Evolutionary conservation across 2,888 invertebrate genomes (phyloP).

Genomic region (Orthosia incerta): DNA sequence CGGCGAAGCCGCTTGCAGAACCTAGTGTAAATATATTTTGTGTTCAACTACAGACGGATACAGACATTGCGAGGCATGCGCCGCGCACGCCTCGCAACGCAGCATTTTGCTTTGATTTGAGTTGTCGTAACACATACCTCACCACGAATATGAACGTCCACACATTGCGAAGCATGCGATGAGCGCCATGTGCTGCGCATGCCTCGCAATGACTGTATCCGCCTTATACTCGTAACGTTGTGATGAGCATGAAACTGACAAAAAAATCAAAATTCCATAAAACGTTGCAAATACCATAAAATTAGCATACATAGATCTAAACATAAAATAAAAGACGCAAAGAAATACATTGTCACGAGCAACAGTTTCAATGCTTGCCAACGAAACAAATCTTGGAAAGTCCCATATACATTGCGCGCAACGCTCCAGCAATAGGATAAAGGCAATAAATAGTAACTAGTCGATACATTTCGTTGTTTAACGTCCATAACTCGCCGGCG

Average conservation of each 20-base stretch:
- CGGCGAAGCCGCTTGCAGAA: no score
- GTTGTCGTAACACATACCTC: no score
- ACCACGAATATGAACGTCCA: no score
- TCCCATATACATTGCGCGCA: constrained; percentile 47
- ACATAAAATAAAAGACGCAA: constrained; percentile 5
- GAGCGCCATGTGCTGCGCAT: no score
- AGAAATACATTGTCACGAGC: constrained; percentile 22
- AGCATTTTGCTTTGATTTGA: no score
- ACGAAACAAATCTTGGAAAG: constrained; percentile 53
- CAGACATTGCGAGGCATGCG: no score
- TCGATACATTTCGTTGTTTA: constrained; percentile 63
- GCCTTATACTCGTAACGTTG: no score
- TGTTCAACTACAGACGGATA: no score
- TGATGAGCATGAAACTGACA: not conserved
- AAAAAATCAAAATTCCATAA: not conserved
- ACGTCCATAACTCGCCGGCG: constrained; percentile 63
- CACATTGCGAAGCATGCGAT: no score
- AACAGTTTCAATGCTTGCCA: constrained; percentile 57
- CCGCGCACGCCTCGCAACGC: no score
- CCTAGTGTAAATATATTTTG: no score
- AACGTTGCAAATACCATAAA: not conserved
- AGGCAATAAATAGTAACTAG: constrained; percentile 64
- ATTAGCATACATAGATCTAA: not conserved
- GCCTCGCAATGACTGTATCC: no score
- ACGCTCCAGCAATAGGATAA: constrained; percentile 59